Evolutionary conservation across 2,113 vertebrate species (phyloP), one percentile per base, ranked within the genome.

Genomic region (Gambusia holbrooki): DNA sequence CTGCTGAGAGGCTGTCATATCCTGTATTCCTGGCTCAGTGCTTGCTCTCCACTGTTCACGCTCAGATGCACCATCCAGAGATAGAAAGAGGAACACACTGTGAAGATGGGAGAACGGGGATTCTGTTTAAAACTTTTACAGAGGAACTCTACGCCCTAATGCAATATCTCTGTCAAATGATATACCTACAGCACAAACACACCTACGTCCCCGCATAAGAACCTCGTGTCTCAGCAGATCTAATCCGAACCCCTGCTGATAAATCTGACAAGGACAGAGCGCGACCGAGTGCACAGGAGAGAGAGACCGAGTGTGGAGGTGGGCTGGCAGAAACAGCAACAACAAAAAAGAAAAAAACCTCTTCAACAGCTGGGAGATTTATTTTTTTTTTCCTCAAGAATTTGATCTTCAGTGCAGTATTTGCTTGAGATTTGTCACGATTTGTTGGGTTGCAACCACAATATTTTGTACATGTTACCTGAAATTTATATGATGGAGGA

Each of bases 241-340:
- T 90, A 90, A 93, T 92, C 91, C 45, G 11, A 84, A 77, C 77
- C 80, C 86, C 71, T 79, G 82, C 79, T 84, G 79, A 67, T 90
- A 88, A 89, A 90, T 86, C 84, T 88, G 81, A 84, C 81, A 80
- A 80, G 73, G 82, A 81, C 79, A 83, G 71, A 60, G 72, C 54
- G 76, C 80, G 79, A 71, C 62, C 65, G 70, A 61, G 51, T n/a
- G 71, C n/a, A 66, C 66, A 51, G 61, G 27, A 77, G 62, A 29
- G 15, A 51, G 28, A 66, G 28, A 6, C 3, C 27, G 32, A 45
- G 63, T 73, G 67, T 17, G 32, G 37, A 65, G 48, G 9, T 62
- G 35, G 30, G 33, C 27, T 68, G 68, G 48, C 35, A 15, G 64
- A 71, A 73, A 66, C 1, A 60, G 40, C 5, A 48, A 63, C 1